Evolutionary conservation across 2,888 invertebrate genomes (phyloP).

Genomic region (Patella depressa): DNA sequence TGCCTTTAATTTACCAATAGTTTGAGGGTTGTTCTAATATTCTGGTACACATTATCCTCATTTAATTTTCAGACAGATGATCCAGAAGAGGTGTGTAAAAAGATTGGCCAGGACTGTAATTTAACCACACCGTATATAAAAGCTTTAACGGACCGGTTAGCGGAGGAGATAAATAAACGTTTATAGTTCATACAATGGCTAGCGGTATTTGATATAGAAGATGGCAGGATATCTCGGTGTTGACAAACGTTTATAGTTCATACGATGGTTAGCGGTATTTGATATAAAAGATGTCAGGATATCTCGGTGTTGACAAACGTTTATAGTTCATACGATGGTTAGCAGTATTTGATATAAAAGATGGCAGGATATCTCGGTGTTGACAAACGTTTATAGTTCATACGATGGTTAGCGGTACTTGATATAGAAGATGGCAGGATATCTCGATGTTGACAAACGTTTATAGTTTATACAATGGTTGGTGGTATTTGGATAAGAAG

Average conservation of each 20-base stretch:
- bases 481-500: too few relatives aligned
- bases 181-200: neutral
- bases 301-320: constrained; percentile 6
- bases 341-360: too few relatives aligned
- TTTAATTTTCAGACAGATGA: constrained; percentile 44
- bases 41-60: neutral
- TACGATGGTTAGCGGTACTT: too few relatives aligned
- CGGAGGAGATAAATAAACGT: constrained; percentile 51
- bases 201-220: too few relatives aligned
- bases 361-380: too few relatives aligned
- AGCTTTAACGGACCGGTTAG: constrained; percentile 48
- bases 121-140: constrained; percentile 45
- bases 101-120: constrained; percentile 49
- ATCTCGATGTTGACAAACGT: constrained; percentile 4
- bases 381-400: neutral
- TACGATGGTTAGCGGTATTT: too few relatives aligned
- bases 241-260: constrained; percentile 31
- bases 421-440: too few relatives aligned
- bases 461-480: too few relatives aligned
- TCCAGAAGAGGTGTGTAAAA: constrained; percentile 46
- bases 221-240: too few relatives aligned
- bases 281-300: too few relatives aligned
- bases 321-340: too few relatives aligned
- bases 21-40: neutral
- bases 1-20: too few relatives aligned